Evolutionary conservation across 37 sponge, comb jelly and placozoan species (phyloP).

Genomic region (Diacarnus erythraeanus): DNA sequence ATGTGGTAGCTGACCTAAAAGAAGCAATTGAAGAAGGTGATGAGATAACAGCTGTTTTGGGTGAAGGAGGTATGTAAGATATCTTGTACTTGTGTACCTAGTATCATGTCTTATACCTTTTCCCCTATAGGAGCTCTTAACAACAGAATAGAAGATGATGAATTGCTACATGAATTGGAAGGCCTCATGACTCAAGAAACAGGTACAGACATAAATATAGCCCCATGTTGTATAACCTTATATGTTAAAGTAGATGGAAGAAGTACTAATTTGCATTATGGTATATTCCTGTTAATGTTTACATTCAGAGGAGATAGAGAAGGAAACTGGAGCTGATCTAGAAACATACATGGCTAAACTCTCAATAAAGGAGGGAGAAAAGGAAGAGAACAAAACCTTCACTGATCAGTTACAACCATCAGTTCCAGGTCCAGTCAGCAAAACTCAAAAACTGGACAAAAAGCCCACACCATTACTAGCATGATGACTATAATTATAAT

Average conservation of each 20-base stretch:
- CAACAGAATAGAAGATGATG: background rate
- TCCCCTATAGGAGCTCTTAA: background rate
- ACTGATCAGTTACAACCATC: background rate
- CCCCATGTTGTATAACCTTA: background rate
- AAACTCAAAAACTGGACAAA: background rate
- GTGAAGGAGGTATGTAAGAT: constrained; percentile 1
- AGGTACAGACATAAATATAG: too few species aligned
- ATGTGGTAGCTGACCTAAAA: constrained; percentile 11
- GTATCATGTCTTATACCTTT: background rate
- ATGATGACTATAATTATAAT: background rate
- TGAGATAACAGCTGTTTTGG: constrained; percentile 18
- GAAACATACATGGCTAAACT: background rate
- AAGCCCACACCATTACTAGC: background rate
- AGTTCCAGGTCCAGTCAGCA: background rate
- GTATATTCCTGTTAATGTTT: too few species aligned
- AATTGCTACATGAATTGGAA: background rate
- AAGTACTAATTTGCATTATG: too few species aligned
- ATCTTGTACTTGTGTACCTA: background rate
- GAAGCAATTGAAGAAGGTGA: constrained; percentile 33
- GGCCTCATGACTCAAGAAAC: too few species aligned
- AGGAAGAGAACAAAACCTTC: background rate
- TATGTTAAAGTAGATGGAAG: background rate
- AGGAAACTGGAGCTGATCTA: background rate
- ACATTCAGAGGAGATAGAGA: background rate
- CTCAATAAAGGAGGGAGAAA: background rate